Conservation (phyloP, 2,888 invertebrate species). For the Octodonta nipae region DNA sequence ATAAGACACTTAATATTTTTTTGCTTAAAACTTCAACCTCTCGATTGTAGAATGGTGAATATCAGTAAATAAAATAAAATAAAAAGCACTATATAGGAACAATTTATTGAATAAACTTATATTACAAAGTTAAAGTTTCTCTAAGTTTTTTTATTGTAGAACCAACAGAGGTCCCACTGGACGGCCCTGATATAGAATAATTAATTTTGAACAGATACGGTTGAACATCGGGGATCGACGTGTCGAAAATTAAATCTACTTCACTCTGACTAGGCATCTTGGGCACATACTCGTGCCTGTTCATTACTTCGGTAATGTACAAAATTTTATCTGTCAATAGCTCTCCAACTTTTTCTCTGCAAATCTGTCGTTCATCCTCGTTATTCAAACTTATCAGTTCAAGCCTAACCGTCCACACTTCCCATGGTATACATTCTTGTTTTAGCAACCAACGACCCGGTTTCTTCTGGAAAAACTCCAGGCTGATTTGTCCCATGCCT, state of each 20-base stretch:
- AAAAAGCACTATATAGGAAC: constrained; percentile 1
- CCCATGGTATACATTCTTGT: constrained; percentile 91
- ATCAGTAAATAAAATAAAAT: too few relatives aligned
- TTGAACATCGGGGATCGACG: constrained; percentile 82
- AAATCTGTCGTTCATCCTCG: constrained; percentile 76
- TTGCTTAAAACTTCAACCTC: neutral
- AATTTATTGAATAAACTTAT: constrained; percentile 3
- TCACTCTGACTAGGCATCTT: constrained; percentile 89
- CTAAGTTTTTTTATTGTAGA: constrained; percentile 81
- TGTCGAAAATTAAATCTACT: constrained; percentile 87
- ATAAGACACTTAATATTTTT: neutral
- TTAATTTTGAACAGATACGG: constrained; percentile 92
- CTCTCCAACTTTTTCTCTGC: constrained; percentile 77
- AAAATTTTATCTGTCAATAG: constrained; percentile 84
- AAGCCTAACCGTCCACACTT: constrained; percentile 91
- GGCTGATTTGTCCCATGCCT: constrained; percentile 67
- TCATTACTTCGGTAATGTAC: constrained; percentile 89
- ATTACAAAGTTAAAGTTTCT: constrained; percentile 67
- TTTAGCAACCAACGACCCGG: constrained; percentile 81
- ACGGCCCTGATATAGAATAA: constrained; percentile 66
- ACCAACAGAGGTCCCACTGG: constrained; percentile 61
- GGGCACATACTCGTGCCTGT: constrained; percentile 89
- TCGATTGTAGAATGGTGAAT: constrained; percentile 1
- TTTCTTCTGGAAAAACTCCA: constrained; percentile 90
- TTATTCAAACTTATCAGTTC: constrained; percentile 74